phyloP scores from a whole-genome alignment of 2,113 vertebrate species.

The Gasterosteus nipponicus region DNA sequence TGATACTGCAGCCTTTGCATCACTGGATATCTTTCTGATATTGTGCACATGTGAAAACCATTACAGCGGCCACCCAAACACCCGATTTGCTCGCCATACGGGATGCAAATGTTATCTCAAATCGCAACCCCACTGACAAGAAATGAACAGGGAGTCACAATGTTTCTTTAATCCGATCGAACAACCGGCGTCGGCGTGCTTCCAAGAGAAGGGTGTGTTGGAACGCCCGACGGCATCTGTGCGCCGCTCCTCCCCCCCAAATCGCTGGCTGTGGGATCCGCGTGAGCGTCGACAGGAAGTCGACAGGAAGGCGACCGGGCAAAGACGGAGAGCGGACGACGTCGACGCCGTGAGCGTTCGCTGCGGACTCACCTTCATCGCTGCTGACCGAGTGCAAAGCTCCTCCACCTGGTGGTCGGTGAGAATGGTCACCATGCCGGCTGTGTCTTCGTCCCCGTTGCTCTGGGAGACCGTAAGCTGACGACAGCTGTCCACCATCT shows the following conservation, averaged over 20 bases:
- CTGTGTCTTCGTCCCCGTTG: conserved; percentile 91
- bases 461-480: conserved; percentile 92
- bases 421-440: conserved; percentile 96
- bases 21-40: not conserved
- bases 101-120: not conserved
- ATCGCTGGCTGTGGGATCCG: not conserved
- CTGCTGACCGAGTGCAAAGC: conserved; percentile 79
- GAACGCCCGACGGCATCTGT: not conserved
- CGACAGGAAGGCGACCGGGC: not conserved
- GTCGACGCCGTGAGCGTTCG: not conserved
- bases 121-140: no score
- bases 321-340: not conserved
- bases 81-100: no score
- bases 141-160: not conserved
- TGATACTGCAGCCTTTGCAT: not conserved
- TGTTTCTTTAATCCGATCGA: not conserved
- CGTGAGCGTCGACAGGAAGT: not conserved
- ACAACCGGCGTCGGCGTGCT: not conserved
- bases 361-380: conserved; percentile 88
- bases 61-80: not conserved
- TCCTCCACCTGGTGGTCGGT: conserved; percentile 88
- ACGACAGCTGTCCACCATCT: conserved; percentile 96
- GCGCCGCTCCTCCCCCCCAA: not conserved
- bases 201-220: not conserved
- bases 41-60: not conserved